A percentile compares a stretch with the other conserved stretches of the same genome.
These are phyloP conservation scores for Bryconaethiops microstoma DNA, from an alignment of 2,797 vertebrate genomes.

Conservation along the genomic window DNA sequence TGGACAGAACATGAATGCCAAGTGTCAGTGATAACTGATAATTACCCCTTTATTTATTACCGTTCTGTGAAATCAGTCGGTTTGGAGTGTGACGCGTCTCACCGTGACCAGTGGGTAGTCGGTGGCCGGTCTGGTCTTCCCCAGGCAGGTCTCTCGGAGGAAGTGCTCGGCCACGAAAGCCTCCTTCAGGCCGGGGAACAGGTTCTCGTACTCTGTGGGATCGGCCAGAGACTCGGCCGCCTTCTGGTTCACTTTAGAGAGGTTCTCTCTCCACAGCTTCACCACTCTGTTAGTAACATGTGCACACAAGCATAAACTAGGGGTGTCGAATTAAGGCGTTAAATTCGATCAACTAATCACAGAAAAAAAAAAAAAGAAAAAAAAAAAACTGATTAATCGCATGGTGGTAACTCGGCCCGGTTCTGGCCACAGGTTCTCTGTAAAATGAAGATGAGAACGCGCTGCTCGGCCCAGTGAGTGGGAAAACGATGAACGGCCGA, in stretches of 20 bases:
- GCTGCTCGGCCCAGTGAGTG: too few species aligned
- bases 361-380: too few species aligned
- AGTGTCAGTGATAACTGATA: too few species aligned
- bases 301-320: constrained; percentile 1
- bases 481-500: too few species aligned
- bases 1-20: not conserved
- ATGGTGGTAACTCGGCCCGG: too few species aligned
- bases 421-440: too few species aligned
- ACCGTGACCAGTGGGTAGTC: constrained; percentile 94
- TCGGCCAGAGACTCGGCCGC: constrained; percentile 97
- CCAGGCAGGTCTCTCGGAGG: constrained; percentile 82
- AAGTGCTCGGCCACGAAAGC: constrained; percentile 92
- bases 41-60: too few species aligned
- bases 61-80: not conserved
- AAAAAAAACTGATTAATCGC: too few species aligned
- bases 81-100: constrained; percentile 58
- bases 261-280: constrained; percentile 93
- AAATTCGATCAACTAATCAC: too few species aligned
- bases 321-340: too few species aligned
- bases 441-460: too few species aligned
- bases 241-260: constrained; percentile 96
- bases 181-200: constrained; percentile 96
- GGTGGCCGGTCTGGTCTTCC: constrained; percentile 81
- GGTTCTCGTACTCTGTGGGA: constrained; percentile 97
- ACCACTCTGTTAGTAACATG: constrained; percentile 80